These are phyloP conservation scores for Theristicus caerulescens DNA, from an alignment of 2,113 vertebrate genomes.

Conservation along the genomic window DNA sequence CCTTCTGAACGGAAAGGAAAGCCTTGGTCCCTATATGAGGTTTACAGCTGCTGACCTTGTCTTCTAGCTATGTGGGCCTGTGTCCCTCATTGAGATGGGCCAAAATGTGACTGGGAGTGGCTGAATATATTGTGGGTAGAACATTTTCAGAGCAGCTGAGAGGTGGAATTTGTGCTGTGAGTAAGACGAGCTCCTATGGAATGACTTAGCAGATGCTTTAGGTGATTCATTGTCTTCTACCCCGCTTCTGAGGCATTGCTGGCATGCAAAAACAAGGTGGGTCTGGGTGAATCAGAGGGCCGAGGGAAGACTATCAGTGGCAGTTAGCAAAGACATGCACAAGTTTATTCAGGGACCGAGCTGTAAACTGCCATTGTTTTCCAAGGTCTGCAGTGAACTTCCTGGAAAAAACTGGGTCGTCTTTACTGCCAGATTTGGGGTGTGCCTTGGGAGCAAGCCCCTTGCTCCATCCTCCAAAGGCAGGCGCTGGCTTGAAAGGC, in stretches of 20 bases:
- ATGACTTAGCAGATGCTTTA: slow-evolving; percentile 28
- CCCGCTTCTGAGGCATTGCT: background rate
- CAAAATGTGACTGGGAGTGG: background rate
- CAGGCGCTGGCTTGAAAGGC: background rate
- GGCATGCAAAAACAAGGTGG: slow-evolving; percentile 24
- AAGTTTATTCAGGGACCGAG: background rate
- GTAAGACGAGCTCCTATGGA: background rate
- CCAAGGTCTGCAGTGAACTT: background rate
- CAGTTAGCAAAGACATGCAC: background rate
- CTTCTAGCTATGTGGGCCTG: background rate
- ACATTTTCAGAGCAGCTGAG: background rate
- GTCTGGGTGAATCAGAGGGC: slow-evolving; percentile 32
- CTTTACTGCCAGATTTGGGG: background rate
- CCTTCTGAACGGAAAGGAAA: background rate
- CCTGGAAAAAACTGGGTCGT: background rate
- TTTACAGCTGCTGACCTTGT: background rate
- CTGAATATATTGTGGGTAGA: background rate
- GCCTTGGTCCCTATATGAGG: background rate
- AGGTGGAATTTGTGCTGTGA: slow-evolving; percentile 18
- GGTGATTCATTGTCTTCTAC: slow-evolving; percentile 45
- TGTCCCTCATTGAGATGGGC: background rate
- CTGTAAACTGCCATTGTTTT: background rate
- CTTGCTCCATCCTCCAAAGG: background rate
- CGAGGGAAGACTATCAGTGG: accelerated
- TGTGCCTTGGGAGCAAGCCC: background rate